Percentiles rank a stretch among this genome's conserved stretches.
Conservation (phyloP, 2,888 invertebrate species). For the Desoria tigrina region DNA sequence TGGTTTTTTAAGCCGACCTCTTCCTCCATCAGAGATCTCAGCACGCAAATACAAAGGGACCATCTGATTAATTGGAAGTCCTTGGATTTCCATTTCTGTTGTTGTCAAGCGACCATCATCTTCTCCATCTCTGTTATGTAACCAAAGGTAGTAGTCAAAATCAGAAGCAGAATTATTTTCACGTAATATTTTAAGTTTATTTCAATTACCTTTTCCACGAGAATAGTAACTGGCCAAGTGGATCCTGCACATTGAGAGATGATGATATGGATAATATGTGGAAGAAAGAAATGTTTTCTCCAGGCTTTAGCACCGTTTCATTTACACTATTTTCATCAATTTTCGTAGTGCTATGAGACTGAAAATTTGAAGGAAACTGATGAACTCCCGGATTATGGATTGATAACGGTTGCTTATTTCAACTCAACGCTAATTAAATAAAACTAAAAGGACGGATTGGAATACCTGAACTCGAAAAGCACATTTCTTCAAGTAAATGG, state of each 20-base stretch:
- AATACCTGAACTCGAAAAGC: too few relatives aligned
- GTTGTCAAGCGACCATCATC: slow-evolving; percentile 17
- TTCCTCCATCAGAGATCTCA: slow-evolving; percentile 21
- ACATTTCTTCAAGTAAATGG: background rate
- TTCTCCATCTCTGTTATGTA: slow-evolving; percentile 12
- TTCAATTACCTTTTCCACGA: slow-evolving; percentile 3
- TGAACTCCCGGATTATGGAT: too few relatives aligned
- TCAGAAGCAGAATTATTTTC: background rate
- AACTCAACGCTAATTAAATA: too few relatives aligned
- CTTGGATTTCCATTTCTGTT: too few relatives aligned
- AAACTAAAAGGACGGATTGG: too few relatives aligned
- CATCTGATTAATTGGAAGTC: slow-evolving; percentile 32
- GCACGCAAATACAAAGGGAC: slow-evolving; percentile 30
- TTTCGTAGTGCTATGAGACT: too few relatives aligned
- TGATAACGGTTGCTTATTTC: too few relatives aligned
- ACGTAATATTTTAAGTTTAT: background rate
- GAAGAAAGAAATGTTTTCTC: background rate
- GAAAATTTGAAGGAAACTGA: too few relatives aligned
- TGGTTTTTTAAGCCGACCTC: slow-evolving; percentile 57
- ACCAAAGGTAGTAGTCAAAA: background rate
- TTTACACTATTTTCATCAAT: too few relatives aligned
- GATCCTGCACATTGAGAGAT: background rate
- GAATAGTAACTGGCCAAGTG: background rate
- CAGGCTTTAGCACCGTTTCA: slow-evolving; percentile 2
- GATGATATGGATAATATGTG: background rate